A percentile compares a stretch with the other conserved stretches of the same genome.
Evolutionary conservation across 2,113 vertebrate species (phyloP).

Genomic region (Festucalex cinctus): DNA sequence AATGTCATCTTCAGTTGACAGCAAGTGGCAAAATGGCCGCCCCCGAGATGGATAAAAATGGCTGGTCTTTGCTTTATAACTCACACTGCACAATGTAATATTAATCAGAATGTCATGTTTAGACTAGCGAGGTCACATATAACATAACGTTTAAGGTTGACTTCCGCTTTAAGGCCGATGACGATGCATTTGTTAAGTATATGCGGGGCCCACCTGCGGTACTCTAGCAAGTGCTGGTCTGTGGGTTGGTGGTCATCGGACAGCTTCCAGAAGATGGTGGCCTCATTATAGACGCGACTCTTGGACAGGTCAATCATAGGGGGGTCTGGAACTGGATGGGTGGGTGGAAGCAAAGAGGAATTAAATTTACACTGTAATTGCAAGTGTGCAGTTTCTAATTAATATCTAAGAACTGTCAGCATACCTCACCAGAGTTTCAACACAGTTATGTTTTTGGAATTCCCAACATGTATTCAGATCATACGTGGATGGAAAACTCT

Average conservation of each 20-base stretch:
- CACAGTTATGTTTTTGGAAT: no score
- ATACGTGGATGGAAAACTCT: not conserved
- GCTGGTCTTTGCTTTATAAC: no score
- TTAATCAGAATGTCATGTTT: no score
- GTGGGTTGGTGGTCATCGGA: conserved; percentile 78
- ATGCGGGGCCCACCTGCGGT: conserved; percentile 71
- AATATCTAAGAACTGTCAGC: no score
- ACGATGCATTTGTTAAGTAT: not conserved
- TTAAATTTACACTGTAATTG: not conserved
- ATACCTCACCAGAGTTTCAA: not conserved
- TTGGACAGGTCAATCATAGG: conserved; percentile 85
- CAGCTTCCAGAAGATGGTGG: conserved; percentile 83
- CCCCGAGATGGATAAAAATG: no score
- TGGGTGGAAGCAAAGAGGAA: not conserved
- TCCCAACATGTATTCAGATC: not conserved
- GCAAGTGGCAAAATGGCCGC: no score
- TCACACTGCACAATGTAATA: no score
- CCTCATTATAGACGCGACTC: conserved; percentile 86
- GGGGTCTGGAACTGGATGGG: conserved; percentile 78
- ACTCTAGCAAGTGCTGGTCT: conserved; percentile 86
- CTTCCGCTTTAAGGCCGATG: not conserved
- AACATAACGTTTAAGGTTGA: no score
- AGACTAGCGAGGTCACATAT: no score
- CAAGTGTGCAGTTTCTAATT: not conserved
- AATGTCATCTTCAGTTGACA: no score